Percentiles rank a stretch among this genome's conserved stretches.
phyloP scores from a whole-genome alignment of 2,113 vertebrate genomes.

The Rhinoptilus africanus region DNA sequence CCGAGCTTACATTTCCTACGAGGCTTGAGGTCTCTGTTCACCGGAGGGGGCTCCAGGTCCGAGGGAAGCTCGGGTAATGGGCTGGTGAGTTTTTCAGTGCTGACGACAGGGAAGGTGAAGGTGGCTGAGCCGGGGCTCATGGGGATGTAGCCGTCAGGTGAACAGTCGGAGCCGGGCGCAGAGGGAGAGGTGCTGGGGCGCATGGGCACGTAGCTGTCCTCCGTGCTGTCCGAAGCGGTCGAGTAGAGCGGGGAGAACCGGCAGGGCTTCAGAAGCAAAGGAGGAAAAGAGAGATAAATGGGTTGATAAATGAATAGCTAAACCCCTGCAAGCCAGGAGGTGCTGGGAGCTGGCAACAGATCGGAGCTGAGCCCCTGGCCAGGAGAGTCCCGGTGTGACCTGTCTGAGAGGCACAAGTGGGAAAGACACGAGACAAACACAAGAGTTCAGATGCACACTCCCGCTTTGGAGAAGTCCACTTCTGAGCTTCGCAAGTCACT shows the following conservation, averaged over 20 bases:
- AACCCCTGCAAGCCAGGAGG: background rate
- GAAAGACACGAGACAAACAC: fast-evolving
- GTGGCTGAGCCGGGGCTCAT: conserved; percentile 82
- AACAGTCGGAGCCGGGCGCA: conserved; percentile 24
- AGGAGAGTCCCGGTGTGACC: background rate
- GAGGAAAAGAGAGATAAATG: background rate
- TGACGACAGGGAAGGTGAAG: conserved; percentile 58
- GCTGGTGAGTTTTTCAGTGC: conserved; percentile 70
- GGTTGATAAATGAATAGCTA: background rate
- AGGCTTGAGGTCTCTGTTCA: conserved; percentile 95
- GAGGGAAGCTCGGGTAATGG: conserved; percentile 70
- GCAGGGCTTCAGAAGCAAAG: conserved; percentile 62
- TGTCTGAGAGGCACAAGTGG: background rate
- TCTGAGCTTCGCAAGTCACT: background rate
- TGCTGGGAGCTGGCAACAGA: background rate
- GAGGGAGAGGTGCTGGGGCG: conserved; percentile 73
- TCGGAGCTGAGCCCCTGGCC: background rate
- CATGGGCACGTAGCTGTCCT: conserved; percentile 92
- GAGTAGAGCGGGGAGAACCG: conserved; percentile 68
- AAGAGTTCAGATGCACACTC: background rate
- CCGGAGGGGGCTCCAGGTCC: conserved; percentile 86
- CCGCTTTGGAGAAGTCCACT: background rate
- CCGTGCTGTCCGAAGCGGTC: conserved; percentile 1
- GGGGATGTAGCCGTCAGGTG: conserved; percentile 88
- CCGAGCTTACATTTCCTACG: conserved; percentile 83